Evolutionary conservation across 2,797 vertebrate genomes (phyloP).

Genomic region (Enteromius treurensis): DNA sequence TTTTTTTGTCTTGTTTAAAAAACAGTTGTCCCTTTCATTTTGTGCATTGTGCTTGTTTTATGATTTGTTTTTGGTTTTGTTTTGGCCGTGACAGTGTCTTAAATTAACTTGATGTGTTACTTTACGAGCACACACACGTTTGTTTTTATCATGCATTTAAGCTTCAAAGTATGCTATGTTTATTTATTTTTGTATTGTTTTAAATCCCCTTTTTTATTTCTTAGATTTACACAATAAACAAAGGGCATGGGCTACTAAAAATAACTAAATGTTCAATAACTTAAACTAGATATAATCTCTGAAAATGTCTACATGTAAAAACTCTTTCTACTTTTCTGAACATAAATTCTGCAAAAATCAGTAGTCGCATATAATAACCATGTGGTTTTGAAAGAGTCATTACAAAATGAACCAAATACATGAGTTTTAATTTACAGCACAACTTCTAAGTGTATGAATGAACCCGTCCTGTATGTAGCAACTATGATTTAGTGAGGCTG

Average conservation of each 20-base stretch:
- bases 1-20: no score
- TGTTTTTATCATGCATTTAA: not conserved
- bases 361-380: no score
- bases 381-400: not conserved
- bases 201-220: not conserved
- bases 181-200: not conserved
- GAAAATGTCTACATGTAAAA: not conserved
- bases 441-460: constrained; percentile 1
- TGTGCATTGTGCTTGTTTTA: not conserved
- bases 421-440: not conserved
- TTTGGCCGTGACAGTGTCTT: not conserved
- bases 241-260: no score
- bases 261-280: no score
- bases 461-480: not conserved
- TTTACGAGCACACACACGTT: not conserved
- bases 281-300: not conserved
- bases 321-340: not conserved
- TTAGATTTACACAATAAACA: not conserved
- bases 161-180: not conserved
- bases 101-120: not conserved
- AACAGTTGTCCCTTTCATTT: no score
- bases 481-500: constrained; percentile 41
- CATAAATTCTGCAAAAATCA: not conserved
- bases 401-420: not conserved
- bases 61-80: not conserved